Evolutionary conservation across 2,888 invertebrate species (phyloP), one percentile per base, ranked within the genome.

Genomic region (Thereva nobilitata): DNA sequence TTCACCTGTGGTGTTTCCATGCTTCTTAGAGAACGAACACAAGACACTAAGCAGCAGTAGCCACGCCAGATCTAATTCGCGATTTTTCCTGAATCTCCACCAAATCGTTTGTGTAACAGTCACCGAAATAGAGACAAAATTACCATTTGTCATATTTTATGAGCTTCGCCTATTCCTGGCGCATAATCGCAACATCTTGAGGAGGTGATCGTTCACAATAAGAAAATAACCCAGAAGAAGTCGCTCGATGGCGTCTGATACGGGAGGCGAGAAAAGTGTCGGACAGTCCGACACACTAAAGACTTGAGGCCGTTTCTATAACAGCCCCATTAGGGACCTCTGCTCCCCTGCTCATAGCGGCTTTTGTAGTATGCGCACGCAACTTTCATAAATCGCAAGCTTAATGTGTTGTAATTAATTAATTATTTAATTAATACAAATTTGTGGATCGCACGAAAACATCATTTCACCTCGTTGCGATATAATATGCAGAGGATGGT

Each of bases 401-500:
- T 57, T 66, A 66, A 66, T 66, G 57, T 66, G 57, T 57, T 50
- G 65, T 56, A 66, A 66, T 66, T 66, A 66, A 66, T 66, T 66
- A 66, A 66, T 66, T 57, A 66, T 66, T 65, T 65, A 65, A 66
- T 66, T 66, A 59, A 59, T 66, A 66, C 66, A 66, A 66, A 59
- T 59, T 66, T 59, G 66, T 66, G 53, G 66, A 66, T 45, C 40
- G 45, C 66, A 66, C 66, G 66, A 52, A 64, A 66, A 53, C 66
- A 57, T 56, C 12, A 53, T 40, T 37, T 45, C 59, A 44, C 52
- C 66, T 66, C 40, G 59, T 66, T 59, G 37, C 53, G 52, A 37
- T 44, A 35, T 49, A n/a, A 38, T 23, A 12, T 12, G 12, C 42
- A 40, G 40, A 53, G 53, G 53, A 64, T 64, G 42, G 53, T 64